Percentiles rank a stretch among this genome's conserved stretches.
These are phyloP conservation scores for Agrypnia vestita DNA, from an alignment of 1,140 invertebrate species.

Conservation along the genomic window DNA sequence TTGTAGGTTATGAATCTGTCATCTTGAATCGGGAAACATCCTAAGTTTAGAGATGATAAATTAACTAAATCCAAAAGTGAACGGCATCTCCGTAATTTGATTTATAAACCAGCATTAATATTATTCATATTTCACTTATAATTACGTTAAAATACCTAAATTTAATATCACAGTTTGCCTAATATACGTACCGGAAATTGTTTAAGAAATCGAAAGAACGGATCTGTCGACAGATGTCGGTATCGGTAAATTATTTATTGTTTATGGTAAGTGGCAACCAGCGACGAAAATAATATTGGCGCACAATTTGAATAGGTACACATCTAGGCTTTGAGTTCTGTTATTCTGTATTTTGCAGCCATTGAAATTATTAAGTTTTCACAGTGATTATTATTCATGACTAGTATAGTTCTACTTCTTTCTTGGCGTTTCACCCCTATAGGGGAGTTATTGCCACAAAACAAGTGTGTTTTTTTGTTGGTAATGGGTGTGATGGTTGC, in stretches of 20 bases:
- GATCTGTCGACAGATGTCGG: constrained; percentile 33
- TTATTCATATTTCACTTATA: constrained; percentile 10
- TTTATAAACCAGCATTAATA: neutral
- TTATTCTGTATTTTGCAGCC: too few relatives aligned
- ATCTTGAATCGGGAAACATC: constrained; percentile 50
- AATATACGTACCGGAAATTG: constrained; percentile 51
- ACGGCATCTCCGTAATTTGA: neutral
- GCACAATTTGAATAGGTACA: neutral
- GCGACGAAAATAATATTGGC: neutral
- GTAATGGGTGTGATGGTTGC: too few relatives aligned
- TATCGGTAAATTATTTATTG: neutral
- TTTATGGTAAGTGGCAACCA: neutral
- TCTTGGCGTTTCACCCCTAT: too few relatives aligned
- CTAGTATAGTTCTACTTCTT: too few relatives aligned
- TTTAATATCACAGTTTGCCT: constrained; percentile 42
- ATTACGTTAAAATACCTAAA: constrained; percentile 34
- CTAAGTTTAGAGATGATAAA: neutral
- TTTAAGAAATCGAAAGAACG: constrained; percentile 47
- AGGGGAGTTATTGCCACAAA: too few relatives aligned
- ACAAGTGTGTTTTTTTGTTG: too few relatives aligned
- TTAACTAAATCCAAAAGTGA: neutral
- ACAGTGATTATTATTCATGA: too few relatives aligned
- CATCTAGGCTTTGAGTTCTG: too few relatives aligned
- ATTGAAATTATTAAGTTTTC: too few relatives aligned
- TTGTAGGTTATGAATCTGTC: constrained; percentile 54